Evolutionary conservation across 2,888 invertebrate species (phyloP), one percentile per base, ranked within the genome.

Genomic region (Leptopilina drosophilae): DNA sequence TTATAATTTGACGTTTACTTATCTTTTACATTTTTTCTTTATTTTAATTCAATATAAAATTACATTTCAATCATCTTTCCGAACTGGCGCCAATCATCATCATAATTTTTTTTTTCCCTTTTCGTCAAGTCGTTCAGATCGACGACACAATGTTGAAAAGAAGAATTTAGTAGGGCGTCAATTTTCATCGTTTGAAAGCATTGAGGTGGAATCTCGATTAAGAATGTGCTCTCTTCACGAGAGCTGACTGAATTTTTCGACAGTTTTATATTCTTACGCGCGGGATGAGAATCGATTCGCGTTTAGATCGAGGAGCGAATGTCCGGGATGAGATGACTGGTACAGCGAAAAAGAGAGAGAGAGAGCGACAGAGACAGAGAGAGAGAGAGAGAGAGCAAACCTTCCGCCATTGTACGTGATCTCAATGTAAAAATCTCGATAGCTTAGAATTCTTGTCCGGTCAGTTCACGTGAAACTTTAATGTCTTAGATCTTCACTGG

Each of bases 181-280:
- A 73, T 73, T 73, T 73, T 26, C 73, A 73, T 59, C 56, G 26
- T n/a, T 33, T 9, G 40, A 56, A 73, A 73, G 73, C 73, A 56
- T 73, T 53, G 73, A 73, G 73, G 56, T 33, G 78, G 80, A 82
- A 81, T 80, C 81, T 80, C 79, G 79, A 82, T 82, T 77, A 81
- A 81, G 81, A 81, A 82, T 79, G 76, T 78, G 75, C 77, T 81
- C 78, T 46, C 77, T 81, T 77, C 78, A 33, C 75, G 33, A 33
- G 67, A 15, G 59, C 79, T 79, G 76, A 81, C 81, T 79, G 69
- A 49, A 66, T 79, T 64, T 33, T 33, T 62, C 78, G 75, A 46
- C 67, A 12, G n/a, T 20, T 56, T 62, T 33, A 46, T 49, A 78
- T 81, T 79, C 79, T 82, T 81, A 79, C 8, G 8, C 42, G 42